phyloP scores from a whole-genome alignment of 2,888 invertebrate species.

The Didymodactylos carnosus region DNA sequence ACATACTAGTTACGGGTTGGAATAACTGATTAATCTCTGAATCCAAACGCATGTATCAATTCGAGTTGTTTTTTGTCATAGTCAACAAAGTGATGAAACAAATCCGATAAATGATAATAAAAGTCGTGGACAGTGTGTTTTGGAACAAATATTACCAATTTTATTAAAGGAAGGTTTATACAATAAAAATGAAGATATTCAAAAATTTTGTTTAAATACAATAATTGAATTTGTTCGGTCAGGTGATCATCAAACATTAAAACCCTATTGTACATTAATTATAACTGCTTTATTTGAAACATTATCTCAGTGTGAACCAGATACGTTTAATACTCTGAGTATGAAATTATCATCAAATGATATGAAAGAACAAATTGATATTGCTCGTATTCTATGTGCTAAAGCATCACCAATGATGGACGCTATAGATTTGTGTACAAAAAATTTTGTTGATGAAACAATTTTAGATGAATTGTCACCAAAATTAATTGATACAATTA shows the following conservation, averaged over 20 bases:
- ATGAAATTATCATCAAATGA: constrained; percentile 50
- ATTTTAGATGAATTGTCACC: constrained; percentile 60
- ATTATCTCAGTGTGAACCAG: constrained; percentile 52
- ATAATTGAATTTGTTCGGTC: neutral
- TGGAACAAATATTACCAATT: constrained; percentile 47
- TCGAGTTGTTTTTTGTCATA: constrained; percentile 16
- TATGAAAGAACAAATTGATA: constrained; percentile 43
- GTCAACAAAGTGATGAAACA: constrained; percentile 21
- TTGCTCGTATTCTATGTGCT: constrained; percentile 39
- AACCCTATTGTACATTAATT: constrained; percentile 57
- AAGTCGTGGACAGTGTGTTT: constrained; percentile 26
- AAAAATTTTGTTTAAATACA: constrained; percentile 19
- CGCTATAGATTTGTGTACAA: constrained; percentile 46
- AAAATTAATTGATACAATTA: constrained; percentile 51
- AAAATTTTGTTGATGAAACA: constrained; percentile 44
- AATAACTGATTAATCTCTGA: too few relatives aligned
- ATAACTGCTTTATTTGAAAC: constrained; percentile 66
- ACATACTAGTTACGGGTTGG: too few relatives aligned
- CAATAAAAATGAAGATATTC: constrained; percentile 65
- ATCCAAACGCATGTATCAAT: too few relatives aligned
- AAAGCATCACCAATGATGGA: constrained; percentile 69
- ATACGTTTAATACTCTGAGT: constrained; percentile 57
- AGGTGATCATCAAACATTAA: constrained; percentile 49
- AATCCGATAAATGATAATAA: too few relatives aligned
- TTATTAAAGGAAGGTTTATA: constrained; percentile 56